A percentile compares a stretch with the other conserved stretches of the same genome.
Evolutionary conservation across 2,113 vertebrate genomes (phyloP).

Genomic region (Tyto alba): DNA sequence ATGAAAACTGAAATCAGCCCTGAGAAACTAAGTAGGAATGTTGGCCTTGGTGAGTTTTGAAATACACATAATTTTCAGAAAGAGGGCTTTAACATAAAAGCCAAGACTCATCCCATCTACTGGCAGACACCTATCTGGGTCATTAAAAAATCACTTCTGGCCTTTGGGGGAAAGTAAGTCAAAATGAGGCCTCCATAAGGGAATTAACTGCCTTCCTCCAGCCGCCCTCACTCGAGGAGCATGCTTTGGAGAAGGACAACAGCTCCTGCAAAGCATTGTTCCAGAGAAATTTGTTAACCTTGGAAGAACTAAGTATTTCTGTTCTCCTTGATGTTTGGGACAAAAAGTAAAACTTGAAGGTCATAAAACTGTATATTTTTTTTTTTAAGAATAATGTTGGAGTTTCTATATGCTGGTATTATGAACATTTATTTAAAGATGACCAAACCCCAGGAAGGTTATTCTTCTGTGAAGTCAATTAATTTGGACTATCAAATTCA

Average conservation of each 20-base stretch:
- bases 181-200: not conserved
- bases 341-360: not conserved
- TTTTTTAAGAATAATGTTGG: not conserved
- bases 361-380: not conserved
- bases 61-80: not conserved
- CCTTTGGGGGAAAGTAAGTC: not conserved
- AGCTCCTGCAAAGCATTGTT: not conserved
- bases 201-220: not conserved
- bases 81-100: not conserved
- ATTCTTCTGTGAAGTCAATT: not conserved
- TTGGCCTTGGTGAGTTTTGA: not conserved
- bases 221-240: accelerated
- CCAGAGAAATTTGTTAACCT: not conserved
- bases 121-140: not conserved
- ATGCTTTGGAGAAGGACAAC: not conserved
- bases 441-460: not conserved
- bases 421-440: not conserved
- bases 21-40: not conserved
- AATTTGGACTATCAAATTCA: not conserved
- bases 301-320: not conserved
- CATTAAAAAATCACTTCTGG: not conserved
- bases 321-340: not conserved
- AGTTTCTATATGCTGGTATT: not conserved
- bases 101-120: not conserved
- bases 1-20: not conserved